Conservation (phyloP, 2,888 invertebrate species). For the Caenorhabditis auriculariae region DNA sequence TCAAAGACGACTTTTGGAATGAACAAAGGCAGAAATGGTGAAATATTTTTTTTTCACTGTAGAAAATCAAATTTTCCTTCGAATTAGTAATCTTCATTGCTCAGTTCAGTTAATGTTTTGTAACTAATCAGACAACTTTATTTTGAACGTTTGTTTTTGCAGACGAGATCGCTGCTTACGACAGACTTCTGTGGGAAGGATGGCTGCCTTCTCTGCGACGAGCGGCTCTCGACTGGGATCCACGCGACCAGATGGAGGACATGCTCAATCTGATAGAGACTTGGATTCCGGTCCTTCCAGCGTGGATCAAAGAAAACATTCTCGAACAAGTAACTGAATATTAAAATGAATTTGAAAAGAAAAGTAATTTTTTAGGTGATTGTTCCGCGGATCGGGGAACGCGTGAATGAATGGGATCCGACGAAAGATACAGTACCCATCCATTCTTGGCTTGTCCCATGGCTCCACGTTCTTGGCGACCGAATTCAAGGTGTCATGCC, state of each 20-base stretch:
- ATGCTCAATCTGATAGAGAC: conserved; percentile 79
- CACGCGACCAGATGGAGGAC: conserved; percentile 71
- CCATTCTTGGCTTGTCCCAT: conserved; percentile 94
- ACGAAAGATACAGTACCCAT: conserved; percentile 90
- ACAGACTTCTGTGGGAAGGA: conserved; percentile 83
- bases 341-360: background rate
- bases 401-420: conserved; percentile 77
- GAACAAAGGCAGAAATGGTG: conserved; percentile 11
- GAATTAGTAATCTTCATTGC: too few relatives aligned
- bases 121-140: too few relatives aligned
- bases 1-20: conserved; percentile 17
- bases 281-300: conserved; percentile 80
- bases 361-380: conserved; percentile 29
- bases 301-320: conserved; percentile 81
- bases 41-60: too few relatives aligned
- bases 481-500: conserved; percentile 76
- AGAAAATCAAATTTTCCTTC: too few relatives aligned
- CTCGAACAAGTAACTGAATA: conserved; percentile 74
- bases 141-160: too few relatives aligned
- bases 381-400: conserved; percentile 46
- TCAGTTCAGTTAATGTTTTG: too few relatives aligned
- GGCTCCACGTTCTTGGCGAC: conserved; percentile 81
- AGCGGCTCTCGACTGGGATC: conserved; percentile 74
- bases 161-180: conserved; percentile 72
- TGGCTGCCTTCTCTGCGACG: conserved; percentile 79